phyloP scores from a whole-genome alignment of 2,888 invertebrate genomes.

The Trachelus tabidus region DNA sequence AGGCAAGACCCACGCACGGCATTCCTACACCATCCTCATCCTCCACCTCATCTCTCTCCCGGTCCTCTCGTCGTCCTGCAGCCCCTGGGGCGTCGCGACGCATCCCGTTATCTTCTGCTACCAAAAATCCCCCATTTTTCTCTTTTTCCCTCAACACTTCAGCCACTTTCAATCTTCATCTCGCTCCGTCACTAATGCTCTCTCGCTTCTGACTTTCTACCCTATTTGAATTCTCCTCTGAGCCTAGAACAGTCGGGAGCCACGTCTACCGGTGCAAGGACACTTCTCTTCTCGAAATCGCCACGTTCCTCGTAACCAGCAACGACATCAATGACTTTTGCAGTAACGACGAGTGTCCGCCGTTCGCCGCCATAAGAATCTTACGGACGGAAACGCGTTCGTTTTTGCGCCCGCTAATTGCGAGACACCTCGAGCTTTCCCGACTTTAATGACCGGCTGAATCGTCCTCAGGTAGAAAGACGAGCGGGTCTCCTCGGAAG shows the following conservation, averaged over 20 bases:
- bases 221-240: not conserved
- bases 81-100: slow-evolving; percentile 11
- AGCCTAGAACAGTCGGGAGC: not conserved
- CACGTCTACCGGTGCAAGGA: not conserved
- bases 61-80: slow-evolving; percentile 32
- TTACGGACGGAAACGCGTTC: slow-evolving; percentile 19
- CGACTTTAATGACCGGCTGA: slow-evolving; percentile 37
- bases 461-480: slow-evolving; percentile 2
- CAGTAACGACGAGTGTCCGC: not conserved
- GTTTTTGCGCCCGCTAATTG: slow-evolving; percentile 42
- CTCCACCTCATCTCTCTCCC: slow-evolving; percentile 31
- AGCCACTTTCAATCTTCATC: not conserved
- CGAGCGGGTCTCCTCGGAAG: not conserved
- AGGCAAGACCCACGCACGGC: slow-evolving; percentile 60
- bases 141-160: not conserved
- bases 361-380: not conserved
- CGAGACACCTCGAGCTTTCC: slow-evolving; percentile 41
- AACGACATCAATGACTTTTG: not conserved
- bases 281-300: not conserved
- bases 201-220: not conserved
- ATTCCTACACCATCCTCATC: slow-evolving; percentile 51
- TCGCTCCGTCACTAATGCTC: not conserved
- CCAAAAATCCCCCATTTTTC: not conserved
- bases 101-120: not conserved
- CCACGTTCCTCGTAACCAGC: not conserved